These are phyloP conservation scores for Parapsyche elsis DNA, from an alignment of 1,140 invertebrate genomes.

Conservation along the genomic window DNA sequence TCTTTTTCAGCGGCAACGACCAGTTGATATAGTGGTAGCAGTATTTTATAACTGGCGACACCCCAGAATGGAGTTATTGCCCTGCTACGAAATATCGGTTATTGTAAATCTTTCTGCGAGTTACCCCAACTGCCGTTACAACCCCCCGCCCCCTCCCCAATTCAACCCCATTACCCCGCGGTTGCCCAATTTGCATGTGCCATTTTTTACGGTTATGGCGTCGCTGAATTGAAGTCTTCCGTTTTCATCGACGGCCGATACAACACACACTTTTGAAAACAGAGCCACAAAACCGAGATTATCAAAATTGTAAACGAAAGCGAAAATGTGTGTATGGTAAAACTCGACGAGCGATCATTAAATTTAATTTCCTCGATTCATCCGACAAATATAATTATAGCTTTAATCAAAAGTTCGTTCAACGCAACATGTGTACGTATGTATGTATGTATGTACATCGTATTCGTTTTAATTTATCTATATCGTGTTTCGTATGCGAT, in stretches of 20 bases:
- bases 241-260: conserved; percentile 1
- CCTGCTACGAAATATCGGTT: conserved; percentile 49
- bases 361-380: no score
- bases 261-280: background rate
- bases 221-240: background rate
- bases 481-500: no score
- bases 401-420: no score
- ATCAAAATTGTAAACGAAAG: background rate
- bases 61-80: conserved; percentile 53
- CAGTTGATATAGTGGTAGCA: conserved; percentile 50
- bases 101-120: conserved; percentile 51
- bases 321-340: background rate
- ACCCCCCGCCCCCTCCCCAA: background rate
- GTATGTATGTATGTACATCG: no score
- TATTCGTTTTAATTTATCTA: no score
- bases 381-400: no score
- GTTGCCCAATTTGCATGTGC: conserved; percentile 51
- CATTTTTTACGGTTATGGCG: conserved; percentile 40
- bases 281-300: background rate
- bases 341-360: no score
- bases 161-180: conserved; percentile 1
- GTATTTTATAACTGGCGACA: conserved; percentile 54
- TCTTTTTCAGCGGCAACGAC: conserved; percentile 44
- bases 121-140: no score
- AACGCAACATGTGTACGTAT: no score